Evolutionary conservation across 23 tunicate genomes (phyloP).

Genomic region (Pegea sp.): DNA sequence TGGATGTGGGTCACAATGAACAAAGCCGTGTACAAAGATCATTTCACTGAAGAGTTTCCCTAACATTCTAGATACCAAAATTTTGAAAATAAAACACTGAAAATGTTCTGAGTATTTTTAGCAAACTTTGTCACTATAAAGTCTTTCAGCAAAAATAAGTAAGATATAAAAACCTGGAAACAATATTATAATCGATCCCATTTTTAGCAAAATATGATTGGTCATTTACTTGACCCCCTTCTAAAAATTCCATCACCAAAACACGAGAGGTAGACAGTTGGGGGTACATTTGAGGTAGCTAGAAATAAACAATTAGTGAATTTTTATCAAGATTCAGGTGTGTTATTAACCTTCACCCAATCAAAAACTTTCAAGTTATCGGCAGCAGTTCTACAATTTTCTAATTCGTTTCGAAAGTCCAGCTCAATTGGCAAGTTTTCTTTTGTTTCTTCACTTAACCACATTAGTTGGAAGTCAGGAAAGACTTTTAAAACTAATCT

Average conservation of each 20-base stretch:
- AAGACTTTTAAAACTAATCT: constrained; percentile 35
- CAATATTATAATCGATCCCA: constrained; percentile 25
- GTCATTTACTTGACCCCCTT: constrained; percentile 84
- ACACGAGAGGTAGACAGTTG: constrained; percentile 40
- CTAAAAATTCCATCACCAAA: constrained; percentile 76
- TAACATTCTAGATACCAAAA: constrained; percentile 27
- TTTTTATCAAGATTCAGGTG: not conserved
- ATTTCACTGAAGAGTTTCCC: constrained; percentile 89
- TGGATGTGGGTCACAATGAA: constrained; percentile 98
- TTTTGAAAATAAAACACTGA: no score
- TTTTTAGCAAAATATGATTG: constrained; percentile 18
- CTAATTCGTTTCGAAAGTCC: constrained; percentile 62
- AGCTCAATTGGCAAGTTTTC: constrained; percentile 81
- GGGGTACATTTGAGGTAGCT: constrained; percentile 47
- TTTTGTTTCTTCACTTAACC: constrained; percentile 70
- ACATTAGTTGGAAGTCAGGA: constrained; percentile 83
- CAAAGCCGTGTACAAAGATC: constrained; percentile 94
- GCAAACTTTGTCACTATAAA: no score
- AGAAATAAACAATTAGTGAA: constrained; percentile 2
- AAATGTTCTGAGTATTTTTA: no score
- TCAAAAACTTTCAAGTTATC: constrained; percentile 45
- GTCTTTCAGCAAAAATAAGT: no score
- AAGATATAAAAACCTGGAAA: constrained; percentile 27
- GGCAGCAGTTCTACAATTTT: constrained; percentile 51
- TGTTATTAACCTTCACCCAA: constrained; percentile 63